These are phyloP conservation scores for Agrilus cyanescens DNA, from an alignment of 2,888 invertebrate genomes.

Conservation along the genomic window DNA sequence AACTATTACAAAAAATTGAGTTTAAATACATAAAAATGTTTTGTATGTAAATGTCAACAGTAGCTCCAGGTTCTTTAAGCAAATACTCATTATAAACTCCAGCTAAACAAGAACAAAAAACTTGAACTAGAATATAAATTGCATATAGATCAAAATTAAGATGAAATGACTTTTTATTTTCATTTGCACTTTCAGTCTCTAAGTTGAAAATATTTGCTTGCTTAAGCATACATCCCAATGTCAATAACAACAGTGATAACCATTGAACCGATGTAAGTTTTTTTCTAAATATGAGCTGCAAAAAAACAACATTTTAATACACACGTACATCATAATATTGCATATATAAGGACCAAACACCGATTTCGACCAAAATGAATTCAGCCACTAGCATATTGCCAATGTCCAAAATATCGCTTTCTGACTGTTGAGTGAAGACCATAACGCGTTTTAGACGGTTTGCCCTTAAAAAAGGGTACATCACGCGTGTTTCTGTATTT, in stretches of 20 bases:
- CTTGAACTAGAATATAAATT: constrained; percentile 60
- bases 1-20: constrained; percentile 83
- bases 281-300: constrained; percentile 76
- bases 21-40: constrained; percentile 93
- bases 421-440: no score
- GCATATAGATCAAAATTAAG: constrained; percentile 47
- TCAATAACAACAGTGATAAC: constrained; percentile 77
- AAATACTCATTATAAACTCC: constrained; percentile 94
- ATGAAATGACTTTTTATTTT: constrained; percentile 30
- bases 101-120: constrained; percentile 84
- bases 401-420: no score
- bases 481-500: no score
- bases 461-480: no score
- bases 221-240: constrained; percentile 84
- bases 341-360: no score
- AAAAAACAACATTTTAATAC: constrained; percentile 19
- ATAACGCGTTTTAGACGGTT: no score
- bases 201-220: constrained; percentile 48
- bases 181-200: constrained; percentile 16
- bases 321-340: no score
- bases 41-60: constrained; percentile 82
- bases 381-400: no score
- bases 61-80: constrained; percentile 71
- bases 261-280: constrained; percentile 71
- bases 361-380: no score